Percentiles rank a stretch among this genome's conserved stretches.
phyloP scores from a whole-genome alignment of 2,797 vertebrate genomes.

The Myiotriccus ornatus region DNA sequence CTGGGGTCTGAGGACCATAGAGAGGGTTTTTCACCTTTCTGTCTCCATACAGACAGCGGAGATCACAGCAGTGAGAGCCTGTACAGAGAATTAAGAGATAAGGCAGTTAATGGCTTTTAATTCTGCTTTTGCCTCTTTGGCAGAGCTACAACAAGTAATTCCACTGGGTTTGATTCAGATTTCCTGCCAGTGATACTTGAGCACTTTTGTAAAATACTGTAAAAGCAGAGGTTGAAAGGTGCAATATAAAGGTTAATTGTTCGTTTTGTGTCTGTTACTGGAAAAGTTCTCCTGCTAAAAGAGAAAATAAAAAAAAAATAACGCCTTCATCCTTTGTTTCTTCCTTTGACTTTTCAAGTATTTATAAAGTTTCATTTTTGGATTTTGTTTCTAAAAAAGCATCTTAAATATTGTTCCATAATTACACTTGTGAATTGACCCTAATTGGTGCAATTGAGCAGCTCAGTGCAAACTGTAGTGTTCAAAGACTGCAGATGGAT shows the following conservation, averaged over 20 bases:
- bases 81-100: neutral
- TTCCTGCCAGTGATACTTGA: neutral
- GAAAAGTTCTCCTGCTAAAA: neutral
- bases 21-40: neutral
- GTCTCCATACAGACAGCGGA: neutral
- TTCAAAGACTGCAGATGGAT: neutral
- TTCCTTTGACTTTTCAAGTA: neutral
- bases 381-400: neutral
- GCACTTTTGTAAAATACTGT: neutral
- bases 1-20: neutral
- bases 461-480: neutral
- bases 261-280: neutral
- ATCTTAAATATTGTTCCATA: neutral
- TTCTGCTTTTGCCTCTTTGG: neutral
- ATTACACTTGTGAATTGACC: neutral
- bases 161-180: neutral
- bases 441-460: rapidly evolving
- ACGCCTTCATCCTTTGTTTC: neutral
- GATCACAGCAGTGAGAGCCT: neutral
- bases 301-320: neutral
- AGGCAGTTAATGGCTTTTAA: neutral
- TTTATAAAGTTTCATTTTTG: neutral
- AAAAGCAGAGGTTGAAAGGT: neutral
- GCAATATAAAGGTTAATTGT: neutral
- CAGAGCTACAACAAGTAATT: neutral